Percentiles rank a stretch among this genome's conserved stretches.
These are phyloP conservation scores for Drosophila testacea DNA, from an alignment of 2,888 invertebrate species.

Conservation along the genomic window DNA sequence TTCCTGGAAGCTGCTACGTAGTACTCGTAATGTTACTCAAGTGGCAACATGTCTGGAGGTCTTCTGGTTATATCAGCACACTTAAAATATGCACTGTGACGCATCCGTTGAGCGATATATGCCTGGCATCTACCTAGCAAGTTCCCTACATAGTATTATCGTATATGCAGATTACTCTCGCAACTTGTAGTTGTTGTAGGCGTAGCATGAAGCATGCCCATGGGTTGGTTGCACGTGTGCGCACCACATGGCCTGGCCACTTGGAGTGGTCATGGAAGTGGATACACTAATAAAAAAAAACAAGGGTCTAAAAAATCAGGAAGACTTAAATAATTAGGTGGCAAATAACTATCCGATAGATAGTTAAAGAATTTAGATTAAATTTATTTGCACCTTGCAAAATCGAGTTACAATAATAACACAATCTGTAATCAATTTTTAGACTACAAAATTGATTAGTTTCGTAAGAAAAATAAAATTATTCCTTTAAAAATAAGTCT, in stretches of 20 bases:
- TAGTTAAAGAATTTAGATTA: no score
- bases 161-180: constrained; percentile 53
- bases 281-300: not conserved
- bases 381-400: no score
- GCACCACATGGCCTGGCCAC: constrained; percentile 55
- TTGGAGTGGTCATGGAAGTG: constrained; percentile 35
- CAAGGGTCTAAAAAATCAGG: no score
- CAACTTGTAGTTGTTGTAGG: constrained; percentile 65
- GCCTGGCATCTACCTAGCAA: constrained; percentile 48
- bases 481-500: no score
- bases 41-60: constrained; percentile 49
- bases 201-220: constrained; percentile 62
- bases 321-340: no score
- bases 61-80: constrained; percentile 69
- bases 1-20: constrained; percentile 66
- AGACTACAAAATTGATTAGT: no score
- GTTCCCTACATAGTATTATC: constrained; percentile 36
- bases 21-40: constrained; percentile 28
- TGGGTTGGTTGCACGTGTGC: constrained; percentile 64
- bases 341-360: no score
- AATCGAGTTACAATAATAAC: no score
- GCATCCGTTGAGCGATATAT: constrained; percentile 69
- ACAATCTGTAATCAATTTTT: no score
- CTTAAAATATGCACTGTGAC: constrained; percentile 77
- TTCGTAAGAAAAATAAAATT: no score